A percentile compares a stretch with the other conserved stretches of the same genome.
Conservation (phyloP, 2,888 invertebrate species). For the Dolichomitus sp. region DNA sequence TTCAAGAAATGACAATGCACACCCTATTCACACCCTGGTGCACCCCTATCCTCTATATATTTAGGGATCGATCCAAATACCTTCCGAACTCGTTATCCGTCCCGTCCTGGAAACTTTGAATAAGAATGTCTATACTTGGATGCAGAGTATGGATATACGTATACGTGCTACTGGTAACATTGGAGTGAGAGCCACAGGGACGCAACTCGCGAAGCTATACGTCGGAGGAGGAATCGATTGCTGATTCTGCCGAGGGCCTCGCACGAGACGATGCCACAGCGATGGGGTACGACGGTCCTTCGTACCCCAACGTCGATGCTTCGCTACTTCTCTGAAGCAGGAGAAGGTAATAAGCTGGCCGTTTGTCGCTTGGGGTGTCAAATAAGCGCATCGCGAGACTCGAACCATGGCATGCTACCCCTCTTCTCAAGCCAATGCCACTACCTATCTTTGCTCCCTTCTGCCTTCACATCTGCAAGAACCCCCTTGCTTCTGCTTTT, state of each 20-base stretch:
- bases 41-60: conserved; percentile 40
- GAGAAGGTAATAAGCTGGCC: conserved; percentile 83
- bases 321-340: conserved; percentile 51
- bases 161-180: conserved; percentile 18
- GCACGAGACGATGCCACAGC: conserved; percentile 25
- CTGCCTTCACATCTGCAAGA: conserved; percentile 54
- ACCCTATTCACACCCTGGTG: neutral
- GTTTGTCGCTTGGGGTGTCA: conserved; percentile 84
- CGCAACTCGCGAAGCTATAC: conserved; percentile 38
- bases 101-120: conserved; percentile 69
- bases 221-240: conserved; percentile 60
- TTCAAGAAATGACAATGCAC: conserved; percentile 10
- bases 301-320: conserved; percentile 52
- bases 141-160: conserved; percentile 43
- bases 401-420: conserved; percentile 58
- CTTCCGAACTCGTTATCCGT: conserved; percentile 71
- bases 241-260: conserved; percentile 36
- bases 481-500: conserved; percentile 35
- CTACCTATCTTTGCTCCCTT: conserved; percentile 49
- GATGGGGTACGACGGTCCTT: conserved; percentile 32
- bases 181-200: conserved; percentile 9
- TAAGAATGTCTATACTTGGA: conserved; percentile 69
- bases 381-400: conserved; percentile 81
- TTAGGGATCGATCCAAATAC: conserved; percentile 67
- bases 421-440: conserved; percentile 26